These are phyloP conservation scores for Erpornis zantholeuca DNA, from an alignment of 2,113 vertebrate species.

Conservation along the genomic window DNA sequence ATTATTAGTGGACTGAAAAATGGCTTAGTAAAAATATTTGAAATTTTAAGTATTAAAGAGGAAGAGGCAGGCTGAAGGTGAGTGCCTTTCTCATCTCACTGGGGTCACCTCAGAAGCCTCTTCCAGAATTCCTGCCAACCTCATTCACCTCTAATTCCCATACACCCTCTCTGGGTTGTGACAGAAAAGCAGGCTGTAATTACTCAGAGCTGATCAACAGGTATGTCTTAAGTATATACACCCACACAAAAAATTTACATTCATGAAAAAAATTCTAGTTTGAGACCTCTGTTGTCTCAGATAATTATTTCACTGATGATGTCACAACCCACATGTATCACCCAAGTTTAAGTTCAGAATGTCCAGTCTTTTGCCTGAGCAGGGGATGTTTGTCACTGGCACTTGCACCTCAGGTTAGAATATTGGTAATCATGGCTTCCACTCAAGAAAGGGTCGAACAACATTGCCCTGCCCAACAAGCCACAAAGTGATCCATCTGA, in stretches of 20 bases:
- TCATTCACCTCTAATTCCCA: background rate
- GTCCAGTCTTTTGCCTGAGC: background rate
- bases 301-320: background rate
- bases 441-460: background rate
- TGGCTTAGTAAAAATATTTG: background rate
- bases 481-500: accelerated
- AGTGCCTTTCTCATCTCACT: background rate
- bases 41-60: background rate
- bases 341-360: background rate
- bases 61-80: background rate
- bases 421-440: background rate
- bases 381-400: background rate
- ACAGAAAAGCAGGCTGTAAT: background rate
- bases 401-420: background rate
- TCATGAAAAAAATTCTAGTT: background rate
- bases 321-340: background rate
- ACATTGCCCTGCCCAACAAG: background rate
- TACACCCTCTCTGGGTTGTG: background rate
- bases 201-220: background rate
- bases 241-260: background rate
- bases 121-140: background rate
- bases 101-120: background rate
- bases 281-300: background rate
- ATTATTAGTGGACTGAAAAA: background rate
- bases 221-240: background rate